Conservation (phyloP, 2,797 vertebrate genomes). For the Potorous gilbertii region DNA sequence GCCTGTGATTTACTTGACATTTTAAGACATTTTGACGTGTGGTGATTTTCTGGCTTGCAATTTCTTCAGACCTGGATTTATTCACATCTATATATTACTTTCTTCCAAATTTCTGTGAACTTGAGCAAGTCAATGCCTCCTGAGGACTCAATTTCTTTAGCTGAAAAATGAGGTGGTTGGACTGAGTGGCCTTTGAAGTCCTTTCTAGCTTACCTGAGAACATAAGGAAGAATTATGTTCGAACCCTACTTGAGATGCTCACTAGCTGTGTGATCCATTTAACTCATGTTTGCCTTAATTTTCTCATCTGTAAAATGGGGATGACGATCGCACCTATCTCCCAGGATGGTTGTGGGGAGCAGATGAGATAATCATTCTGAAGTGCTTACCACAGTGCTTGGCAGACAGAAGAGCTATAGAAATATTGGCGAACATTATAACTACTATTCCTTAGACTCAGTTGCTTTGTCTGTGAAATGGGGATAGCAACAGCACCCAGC, state of each 20-base stretch:
- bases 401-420: background rate
- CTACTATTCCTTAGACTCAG: background rate
- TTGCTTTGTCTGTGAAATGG: no score
- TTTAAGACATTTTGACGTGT: background rate
- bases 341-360: no score
- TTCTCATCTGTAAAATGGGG: no score
- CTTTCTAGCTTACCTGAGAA: background rate
- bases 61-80: slow-evolving; percentile 4
- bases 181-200: background rate
- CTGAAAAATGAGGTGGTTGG: background rate
- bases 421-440: background rate
- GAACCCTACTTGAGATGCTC: no score
- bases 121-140: background rate
- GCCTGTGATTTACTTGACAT: background rate
- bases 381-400: no score
- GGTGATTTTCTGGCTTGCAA: background rate
- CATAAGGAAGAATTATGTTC: background rate
- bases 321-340: no score
- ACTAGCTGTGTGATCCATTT: no score
- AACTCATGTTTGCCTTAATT: no score
- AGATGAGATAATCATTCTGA: background rate
- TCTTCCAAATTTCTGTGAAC: background rate
- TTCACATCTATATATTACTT: background rate
- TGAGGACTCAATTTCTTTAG: background rate
- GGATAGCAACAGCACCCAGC: no score